Conservation (phyloP, 2,797 vertebrate genomes). For the Mus minutoides region DNA sequence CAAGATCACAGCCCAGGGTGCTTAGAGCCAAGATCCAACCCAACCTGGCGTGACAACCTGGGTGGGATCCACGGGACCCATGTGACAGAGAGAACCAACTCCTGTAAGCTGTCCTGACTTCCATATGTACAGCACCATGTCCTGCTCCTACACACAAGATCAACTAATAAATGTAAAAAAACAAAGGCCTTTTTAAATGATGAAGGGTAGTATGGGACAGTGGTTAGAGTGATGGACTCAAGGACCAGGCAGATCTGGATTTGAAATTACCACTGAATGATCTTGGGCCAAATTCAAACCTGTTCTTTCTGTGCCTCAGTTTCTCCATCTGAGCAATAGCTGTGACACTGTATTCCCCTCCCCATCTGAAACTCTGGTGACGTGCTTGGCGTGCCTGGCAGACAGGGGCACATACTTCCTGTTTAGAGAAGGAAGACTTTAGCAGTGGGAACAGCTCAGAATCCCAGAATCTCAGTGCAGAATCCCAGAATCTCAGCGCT, state of each 20-base stretch:
- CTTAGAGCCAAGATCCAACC: neutral
- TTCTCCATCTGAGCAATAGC: neutral
- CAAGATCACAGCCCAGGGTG: neutral
- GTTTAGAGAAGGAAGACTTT: neutral
- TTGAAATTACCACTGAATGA: neutral
- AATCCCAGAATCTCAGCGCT: neutral
- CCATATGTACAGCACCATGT: neutral
- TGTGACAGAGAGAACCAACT: neutral
- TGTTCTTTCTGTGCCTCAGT: conserved; percentile 22
- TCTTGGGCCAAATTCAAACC: neutral
- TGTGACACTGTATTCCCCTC: neutral
- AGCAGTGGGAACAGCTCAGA: neutral
- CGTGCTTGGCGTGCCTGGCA: neutral
- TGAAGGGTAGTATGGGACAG: neutral
- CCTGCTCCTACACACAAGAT: neutral
- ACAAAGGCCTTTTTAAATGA: neutral
- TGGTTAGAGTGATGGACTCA: neutral
- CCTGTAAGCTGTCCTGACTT: neutral
- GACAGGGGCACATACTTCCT: neutral
- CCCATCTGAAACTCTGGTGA: neutral
- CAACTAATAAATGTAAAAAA: too few species aligned
- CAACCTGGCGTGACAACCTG: neutral
- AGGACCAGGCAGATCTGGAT: neutral
- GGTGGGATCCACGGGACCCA: neutral
- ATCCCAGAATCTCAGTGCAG: neutral